A percentile compares a stretch with the other conserved stretches of the same genome.
Evolutionary conservation across 2,888 invertebrate genomes (phyloP).

Genomic region (Labia minor): DNA sequence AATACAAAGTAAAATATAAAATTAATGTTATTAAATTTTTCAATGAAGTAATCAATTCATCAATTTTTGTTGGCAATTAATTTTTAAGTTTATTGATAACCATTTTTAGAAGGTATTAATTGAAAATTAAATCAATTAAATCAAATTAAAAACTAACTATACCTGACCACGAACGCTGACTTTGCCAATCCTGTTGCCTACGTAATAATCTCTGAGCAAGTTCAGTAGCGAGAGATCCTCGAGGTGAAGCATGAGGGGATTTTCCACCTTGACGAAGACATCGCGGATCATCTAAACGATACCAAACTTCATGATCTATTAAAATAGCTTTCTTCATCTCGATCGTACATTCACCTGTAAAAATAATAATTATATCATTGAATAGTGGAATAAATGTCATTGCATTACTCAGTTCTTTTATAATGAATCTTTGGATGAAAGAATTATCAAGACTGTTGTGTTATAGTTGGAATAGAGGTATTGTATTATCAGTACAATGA

Average conservation of each 20-base stretch:
- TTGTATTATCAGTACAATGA: no score
- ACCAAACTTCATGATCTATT: constrained; percentile 83
- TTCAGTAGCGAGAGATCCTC: constrained; percentile 62
- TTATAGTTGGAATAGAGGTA: no score
- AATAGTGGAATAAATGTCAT: constrained; percentile 22
- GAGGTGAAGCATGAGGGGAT: constrained; percentile 66
- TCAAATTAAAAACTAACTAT: no score
- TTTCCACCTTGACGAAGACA: constrained; percentile 52
- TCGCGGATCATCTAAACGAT: constrained; percentile 69
- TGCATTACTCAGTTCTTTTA: neutral
- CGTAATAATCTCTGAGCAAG: constrained; percentile 52
- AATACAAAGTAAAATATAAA: constrained; percentile 21
- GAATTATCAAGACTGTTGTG: no score
- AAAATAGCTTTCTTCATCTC: constrained; percentile 74
- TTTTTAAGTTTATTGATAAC: no score
- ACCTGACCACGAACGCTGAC: constrained; percentile 63
- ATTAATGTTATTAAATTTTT: constrained; percentile 1
- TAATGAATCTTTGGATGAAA: neutral
- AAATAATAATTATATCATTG: no score
- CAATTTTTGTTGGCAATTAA: no score
- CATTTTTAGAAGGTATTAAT: no score
- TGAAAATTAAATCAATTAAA: no score
- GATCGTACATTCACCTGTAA: constrained; percentile 44
- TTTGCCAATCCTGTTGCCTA: constrained; percentile 55
- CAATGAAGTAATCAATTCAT: neutral